Percentiles rank a stretch among this genome's conserved stretches.
phyloP scores from a whole-genome alignment of 2,888 invertebrate genomes.

The Caenorhabditis parvicauda region DNA sequence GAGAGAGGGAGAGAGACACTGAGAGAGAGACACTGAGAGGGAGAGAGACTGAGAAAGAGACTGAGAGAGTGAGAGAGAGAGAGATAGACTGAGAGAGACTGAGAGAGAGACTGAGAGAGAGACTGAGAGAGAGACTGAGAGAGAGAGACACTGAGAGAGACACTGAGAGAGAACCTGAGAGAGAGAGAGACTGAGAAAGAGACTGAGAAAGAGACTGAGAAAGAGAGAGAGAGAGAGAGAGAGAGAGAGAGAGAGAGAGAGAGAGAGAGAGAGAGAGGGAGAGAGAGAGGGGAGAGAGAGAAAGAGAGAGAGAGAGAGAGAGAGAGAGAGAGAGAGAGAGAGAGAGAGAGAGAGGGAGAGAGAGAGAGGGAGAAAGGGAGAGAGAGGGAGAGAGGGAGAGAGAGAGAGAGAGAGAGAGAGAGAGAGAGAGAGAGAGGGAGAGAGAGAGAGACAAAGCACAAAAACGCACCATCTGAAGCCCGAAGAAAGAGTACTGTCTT shows the following conservation, averaged over 20 bases:
- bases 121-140: not conserved
- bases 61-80: not conserved
- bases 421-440: not conserved
- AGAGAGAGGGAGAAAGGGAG: constrained; percentile 11
- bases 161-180: constrained; percentile 5
- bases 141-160: not conserved
- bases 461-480: constrained; percentile 24
- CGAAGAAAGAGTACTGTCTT: constrained; percentile 33
- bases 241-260: not conserved
- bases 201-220: constrained; percentile 8
- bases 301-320: not conserved
- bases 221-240: too few relatives aligned
- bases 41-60: not conserved
- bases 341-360: constrained; percentile 8
- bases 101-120: constrained; percentile 4
- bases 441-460: not conserved
- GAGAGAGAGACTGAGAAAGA: constrained; percentile 8
- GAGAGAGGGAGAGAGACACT: constrained; percentile 6
- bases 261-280: not conserved
- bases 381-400: too few relatives aligned
- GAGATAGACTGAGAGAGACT: constrained; percentile 5
- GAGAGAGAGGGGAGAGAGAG: too few relatives aligned
- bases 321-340: constrained; percentile 7
- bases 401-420: constrained; percentile 1
- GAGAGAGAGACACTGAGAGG: not conserved